Conservation (phyloP, 2,888 invertebrate genomes). For the Nomada hirtipes region DNA sequence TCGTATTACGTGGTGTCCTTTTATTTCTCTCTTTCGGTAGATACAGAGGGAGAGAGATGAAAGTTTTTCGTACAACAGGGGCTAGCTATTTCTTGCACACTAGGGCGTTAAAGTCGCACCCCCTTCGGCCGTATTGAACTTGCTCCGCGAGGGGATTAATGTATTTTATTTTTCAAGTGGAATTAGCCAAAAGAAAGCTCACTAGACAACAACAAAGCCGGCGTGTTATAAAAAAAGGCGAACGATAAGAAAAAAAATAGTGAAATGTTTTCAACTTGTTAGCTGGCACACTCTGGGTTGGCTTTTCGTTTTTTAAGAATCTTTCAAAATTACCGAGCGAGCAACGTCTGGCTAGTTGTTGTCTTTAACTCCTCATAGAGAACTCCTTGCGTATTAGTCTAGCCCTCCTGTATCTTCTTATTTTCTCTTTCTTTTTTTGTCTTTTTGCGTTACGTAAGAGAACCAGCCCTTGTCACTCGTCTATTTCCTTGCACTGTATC, state of each 20-base stretch:
- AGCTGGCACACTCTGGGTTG: constrained; percentile 44
- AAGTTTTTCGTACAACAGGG: constrained; percentile 6
- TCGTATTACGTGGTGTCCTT: constrained; percentile 57
- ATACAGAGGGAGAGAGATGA: background rate
- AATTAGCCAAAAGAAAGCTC: constrained; percentile 44
- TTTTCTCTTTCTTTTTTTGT: constrained; percentile 6
- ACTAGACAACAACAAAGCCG: constrained; percentile 43
- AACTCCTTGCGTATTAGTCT: background rate
- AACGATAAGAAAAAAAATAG: constrained; percentile 31
- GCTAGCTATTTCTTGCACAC: constrained; percentile 27
- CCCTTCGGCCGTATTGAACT: constrained; percentile 19
- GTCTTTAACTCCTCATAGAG: background rate
- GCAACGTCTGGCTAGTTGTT: constrained; percentile 18
- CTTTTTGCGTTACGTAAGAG: constrained; percentile 20
- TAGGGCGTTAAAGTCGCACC: constrained; percentile 39
- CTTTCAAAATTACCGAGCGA: constrained; percentile 57
- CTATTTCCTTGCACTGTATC: constrained; percentile 21
- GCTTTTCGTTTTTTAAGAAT: constrained; percentile 35
- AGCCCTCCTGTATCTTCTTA: constrained; percentile 24
- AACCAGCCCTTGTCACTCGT: constrained; percentile 26
- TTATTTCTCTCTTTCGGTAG: constrained; percentile 12
- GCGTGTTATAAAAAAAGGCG: constrained; percentile 50
- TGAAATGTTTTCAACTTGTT: constrained; percentile 23
- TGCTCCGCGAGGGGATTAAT: constrained; percentile 34
- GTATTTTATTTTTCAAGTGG: constrained; percentile 15